A percentile compares a stretch with the other conserved stretches of the same genome.
phyloP scores from a whole-genome alignment of 2,888 invertebrate species.

The Lottia gigantea region DNA sequence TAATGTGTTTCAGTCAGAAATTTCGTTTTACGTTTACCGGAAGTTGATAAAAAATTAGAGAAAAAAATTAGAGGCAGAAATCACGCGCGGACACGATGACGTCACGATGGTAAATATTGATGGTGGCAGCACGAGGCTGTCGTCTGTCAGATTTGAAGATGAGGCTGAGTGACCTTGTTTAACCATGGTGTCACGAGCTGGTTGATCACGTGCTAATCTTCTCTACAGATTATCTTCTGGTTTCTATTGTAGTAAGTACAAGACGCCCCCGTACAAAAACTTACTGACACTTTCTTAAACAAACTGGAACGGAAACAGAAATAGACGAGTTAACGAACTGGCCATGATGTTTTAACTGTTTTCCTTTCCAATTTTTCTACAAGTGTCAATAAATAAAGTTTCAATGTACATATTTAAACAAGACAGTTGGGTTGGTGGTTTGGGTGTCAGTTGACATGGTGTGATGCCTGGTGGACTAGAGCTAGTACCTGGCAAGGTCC shows the following conservation, averaged over 20 bases:
- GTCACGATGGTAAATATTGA: not conserved
- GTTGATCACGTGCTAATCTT: not conserved
- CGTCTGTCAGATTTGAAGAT: not conserved
- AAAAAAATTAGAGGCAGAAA: not conserved
- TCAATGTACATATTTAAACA: too few relatives aligned
- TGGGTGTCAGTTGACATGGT: too few relatives aligned
- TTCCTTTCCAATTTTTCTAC: too few relatives aligned
- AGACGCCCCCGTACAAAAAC: conserved; percentile 7
- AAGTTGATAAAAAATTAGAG: not conserved
- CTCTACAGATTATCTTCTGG: too few relatives aligned
- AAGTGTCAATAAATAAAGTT: too few relatives aligned
- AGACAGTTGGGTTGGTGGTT: too few relatives aligned
- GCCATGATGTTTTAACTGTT: too few relatives aligned
- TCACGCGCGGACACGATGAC: not conserved
- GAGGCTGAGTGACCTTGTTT: conserved; percentile 8
- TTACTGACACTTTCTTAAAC: not conserved
- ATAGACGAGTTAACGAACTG: too few relatives aligned
- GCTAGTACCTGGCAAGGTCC: too few relatives aligned
- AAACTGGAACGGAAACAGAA: too few relatives aligned
- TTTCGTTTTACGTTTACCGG: not conserved
- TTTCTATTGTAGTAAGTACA: not conserved
- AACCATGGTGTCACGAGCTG: not conserved
- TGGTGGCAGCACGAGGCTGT: conserved; percentile 2
- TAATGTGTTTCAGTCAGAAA: too few relatives aligned
- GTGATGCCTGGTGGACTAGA: too few relatives aligned